Evolutionary conservation across 1,140 invertebrate genomes (phyloP).

Genomic region (Leptinotarsa texana): DNA sequence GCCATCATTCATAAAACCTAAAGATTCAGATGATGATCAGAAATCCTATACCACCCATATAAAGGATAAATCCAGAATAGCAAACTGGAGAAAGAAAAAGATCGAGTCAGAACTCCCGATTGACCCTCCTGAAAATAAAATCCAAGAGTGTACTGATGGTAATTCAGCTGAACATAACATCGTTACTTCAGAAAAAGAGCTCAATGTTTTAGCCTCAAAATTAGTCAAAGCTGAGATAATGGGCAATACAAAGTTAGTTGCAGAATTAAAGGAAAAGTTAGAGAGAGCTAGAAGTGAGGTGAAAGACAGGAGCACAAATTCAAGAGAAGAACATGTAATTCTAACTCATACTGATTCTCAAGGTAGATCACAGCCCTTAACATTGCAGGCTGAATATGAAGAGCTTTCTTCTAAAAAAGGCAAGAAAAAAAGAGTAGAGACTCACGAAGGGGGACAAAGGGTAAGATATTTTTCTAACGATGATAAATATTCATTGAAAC

Average conservation of each 20-base stretch:
- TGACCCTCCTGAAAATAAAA: background rate
- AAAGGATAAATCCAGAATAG: constrained; percentile 26
- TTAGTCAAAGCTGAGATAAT: constrained; percentile 89
- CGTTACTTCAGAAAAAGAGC: constrained; percentile 69
- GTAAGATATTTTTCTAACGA: constrained; percentile 88
- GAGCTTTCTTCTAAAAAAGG: constrained; percentile 52
- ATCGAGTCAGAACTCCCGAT: background rate
- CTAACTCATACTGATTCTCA: constrained; percentile 71
- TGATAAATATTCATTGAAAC: constrained; percentile 82
- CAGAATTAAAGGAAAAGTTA: constrained; percentile 75
- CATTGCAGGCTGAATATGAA: constrained; percentile 50
- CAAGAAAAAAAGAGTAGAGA: constrained; percentile 67
- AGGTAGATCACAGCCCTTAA: constrained; percentile 66
- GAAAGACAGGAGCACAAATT: constrained; percentile 50
- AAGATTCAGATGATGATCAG: constrained; percentile 36
- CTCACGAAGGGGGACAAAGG: constrained; percentile 74
- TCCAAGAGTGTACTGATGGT: background rate
- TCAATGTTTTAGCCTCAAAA: constrained; percentile 86
- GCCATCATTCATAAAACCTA: constrained; percentile 65
- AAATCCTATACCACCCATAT: constrained; percentile 27
- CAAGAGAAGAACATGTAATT: constrained; percentile 66
- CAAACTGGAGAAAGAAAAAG: constrained; percentile 42
- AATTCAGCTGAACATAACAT: background rate
- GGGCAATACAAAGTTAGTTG: constrained; percentile 72
- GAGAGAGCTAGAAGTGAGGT: constrained; percentile 67